Conservation (phyloP, 2,888 invertebrate species). For the Melinopterus prodromus region DNA sequence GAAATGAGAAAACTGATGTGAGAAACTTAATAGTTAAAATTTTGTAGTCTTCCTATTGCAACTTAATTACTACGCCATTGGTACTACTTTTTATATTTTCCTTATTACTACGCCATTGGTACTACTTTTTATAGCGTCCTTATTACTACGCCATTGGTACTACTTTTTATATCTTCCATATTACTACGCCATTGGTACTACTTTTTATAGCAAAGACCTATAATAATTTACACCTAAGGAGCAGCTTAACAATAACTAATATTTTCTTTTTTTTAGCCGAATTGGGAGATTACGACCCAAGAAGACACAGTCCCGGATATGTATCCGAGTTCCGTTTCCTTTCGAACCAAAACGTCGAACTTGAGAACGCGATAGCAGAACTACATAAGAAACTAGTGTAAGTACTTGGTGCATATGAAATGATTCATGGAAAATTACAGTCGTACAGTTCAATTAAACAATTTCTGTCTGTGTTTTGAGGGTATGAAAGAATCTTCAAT, state of each 20-base stretch:
- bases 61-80: too few species aligned
- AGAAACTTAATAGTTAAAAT: too few species aligned
- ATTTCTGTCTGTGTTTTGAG: neutral
- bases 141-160: too few species aligned
- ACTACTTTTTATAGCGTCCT: too few species aligned
- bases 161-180: neutral
- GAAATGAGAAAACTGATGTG: too few species aligned
- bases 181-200: too few species aligned
- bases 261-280: conserved; percentile 74
- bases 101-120: too few species aligned
- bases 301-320: conserved; percentile 88
- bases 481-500: neutral
- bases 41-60: too few species aligned
- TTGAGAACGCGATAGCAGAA: conserved; percentile 87
- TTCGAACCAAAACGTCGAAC: conserved; percentile 89
- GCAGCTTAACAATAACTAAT: neutral
- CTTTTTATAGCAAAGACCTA: neutral
- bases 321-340: conserved; percentile 94
- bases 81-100: too few species aligned
- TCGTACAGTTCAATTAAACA: too few species aligned
- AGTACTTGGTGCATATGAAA: conserved; percentile 55
- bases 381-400: conserved; percentile 89
- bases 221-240: conserved; percentile 8
- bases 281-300: conserved; percentile 91
- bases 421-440: too few species aligned